phyloP scores from a whole-genome alignment of 2,888 invertebrate genomes.

The Thereva nobilitata region DNA sequence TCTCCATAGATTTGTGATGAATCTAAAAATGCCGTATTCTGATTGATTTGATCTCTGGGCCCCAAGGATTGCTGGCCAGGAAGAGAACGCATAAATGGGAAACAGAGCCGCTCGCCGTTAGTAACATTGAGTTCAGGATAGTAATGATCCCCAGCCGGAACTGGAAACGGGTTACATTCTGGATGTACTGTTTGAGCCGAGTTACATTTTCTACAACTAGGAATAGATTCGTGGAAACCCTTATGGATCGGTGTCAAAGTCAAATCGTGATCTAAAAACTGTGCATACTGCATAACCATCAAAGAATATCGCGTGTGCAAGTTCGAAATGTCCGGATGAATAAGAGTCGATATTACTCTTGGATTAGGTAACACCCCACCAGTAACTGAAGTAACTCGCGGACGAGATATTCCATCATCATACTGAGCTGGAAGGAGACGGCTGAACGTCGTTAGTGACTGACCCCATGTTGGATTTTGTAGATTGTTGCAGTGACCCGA shows the following conservation, averaged over 20 bases:
- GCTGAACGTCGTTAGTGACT: slow-evolving; percentile 82
- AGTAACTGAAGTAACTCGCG: slow-evolving; percentile 72
- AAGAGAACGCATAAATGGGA: slow-evolving; percentile 92
- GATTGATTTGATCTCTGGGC: slow-evolving; percentile 90
- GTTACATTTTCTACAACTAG: slow-evolving; percentile 87
- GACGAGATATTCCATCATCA: slow-evolving; percentile 85
- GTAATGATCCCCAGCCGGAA: slow-evolving; percentile 86
- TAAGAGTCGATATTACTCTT: slow-evolving; percentile 79
- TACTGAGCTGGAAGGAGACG: slow-evolving; percentile 83
- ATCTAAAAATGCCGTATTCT: slow-evolving; percentile 89
- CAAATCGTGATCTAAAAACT: slow-evolving; percentile 92
- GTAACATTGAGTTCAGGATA: slow-evolving; percentile 85
- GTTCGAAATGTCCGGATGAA: slow-evolving; percentile 91
- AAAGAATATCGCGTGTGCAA: slow-evolving; percentile 85
- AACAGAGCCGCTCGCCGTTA: slow-evolving; percentile 82
- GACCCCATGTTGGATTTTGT: slow-evolving; percentile 79
- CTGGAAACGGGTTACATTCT: slow-evolving; percentile 90
- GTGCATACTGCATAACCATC: slow-evolving; percentile 95
- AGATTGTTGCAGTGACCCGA: slow-evolving; percentile 89
- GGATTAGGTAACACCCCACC: slow-evolving; percentile 83
- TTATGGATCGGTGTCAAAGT: slow-evolving; percentile 93
- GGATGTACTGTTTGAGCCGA: slow-evolving; percentile 86
- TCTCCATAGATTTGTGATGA: slow-evolving; percentile 89
- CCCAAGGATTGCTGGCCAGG: slow-evolving; percentile 88
- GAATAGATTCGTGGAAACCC: slow-evolving; percentile 88